Conservation (phyloP, 1,140 invertebrate genomes). For the Oscheius sp. region DNA sequence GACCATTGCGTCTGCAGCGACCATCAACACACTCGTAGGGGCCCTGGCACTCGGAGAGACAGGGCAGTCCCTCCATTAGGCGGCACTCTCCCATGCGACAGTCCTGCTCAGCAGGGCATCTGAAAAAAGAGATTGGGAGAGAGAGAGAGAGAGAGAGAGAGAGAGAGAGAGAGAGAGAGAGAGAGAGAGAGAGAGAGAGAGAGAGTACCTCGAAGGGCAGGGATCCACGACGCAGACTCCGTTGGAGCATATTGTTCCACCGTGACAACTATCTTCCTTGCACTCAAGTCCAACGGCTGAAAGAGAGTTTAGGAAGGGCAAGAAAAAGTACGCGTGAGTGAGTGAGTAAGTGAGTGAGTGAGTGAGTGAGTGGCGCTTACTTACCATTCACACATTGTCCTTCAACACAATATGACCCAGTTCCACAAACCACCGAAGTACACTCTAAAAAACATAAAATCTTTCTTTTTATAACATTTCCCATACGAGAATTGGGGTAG, state of each 20-base stretch:
- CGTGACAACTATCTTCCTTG: constrained; percentile 19
- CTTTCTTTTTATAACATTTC: not conserved
- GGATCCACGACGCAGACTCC: constrained; percentile 34
- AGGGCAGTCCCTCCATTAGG: constrained; percentile 35
- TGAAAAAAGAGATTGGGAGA: not conserved
- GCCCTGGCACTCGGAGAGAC: constrained; percentile 42
- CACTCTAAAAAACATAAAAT: constrained; percentile 44
- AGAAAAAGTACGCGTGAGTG: constrained; percentile 21
- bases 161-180: not conserved
- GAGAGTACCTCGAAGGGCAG: constrained; percentile 4
- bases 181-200: not conserved
- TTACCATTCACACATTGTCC: constrained; percentile 47
- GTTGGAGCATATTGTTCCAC: constrained; percentile 27
- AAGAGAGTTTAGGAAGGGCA: not conserved
- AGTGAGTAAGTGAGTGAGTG: too few relatives aligned
- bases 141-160: not conserved
- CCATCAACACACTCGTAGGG: constrained; percentile 53
- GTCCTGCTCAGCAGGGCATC: constrained; percentile 39
- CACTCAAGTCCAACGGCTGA: constrained; percentile 17
- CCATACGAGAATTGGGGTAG: constrained; percentile 24
- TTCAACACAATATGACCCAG: constrained; percentile 48
- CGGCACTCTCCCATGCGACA: constrained; percentile 41
- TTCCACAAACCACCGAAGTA: constrained; percentile 46
- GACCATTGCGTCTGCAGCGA: constrained; percentile 49
- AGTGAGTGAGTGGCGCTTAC: not conserved